Percentiles rank a stretch among this genome's conserved stretches.
phyloP scores from a whole-genome alignment of 2,113 vertebrate genomes.

The Notarius lentiginosus region DNA sequence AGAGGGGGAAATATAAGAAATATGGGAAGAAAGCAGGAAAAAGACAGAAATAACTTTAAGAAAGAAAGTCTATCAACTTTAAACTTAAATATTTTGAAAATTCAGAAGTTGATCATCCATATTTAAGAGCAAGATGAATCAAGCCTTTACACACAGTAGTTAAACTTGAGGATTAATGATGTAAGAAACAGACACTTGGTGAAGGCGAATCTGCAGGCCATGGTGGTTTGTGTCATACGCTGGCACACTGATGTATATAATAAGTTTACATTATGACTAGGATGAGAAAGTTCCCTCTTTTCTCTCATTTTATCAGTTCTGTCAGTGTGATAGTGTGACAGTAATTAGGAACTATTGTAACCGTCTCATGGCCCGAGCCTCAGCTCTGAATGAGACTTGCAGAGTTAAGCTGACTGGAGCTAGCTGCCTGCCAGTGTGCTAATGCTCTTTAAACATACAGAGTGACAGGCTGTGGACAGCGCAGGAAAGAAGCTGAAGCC shows the following conservation, averaged over 20 bases:
- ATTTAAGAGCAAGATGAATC: background rate
- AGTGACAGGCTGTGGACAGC: slow-evolving; percentile 45
- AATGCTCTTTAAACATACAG: slow-evolving; percentile 44
- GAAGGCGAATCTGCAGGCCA: background rate
- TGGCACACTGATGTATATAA: slow-evolving; percentile 23
- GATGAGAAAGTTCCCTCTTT: slow-evolving; percentile 27
- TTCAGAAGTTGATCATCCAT: background rate
- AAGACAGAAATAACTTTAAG: too few species aligned
- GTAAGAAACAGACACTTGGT: background rate
- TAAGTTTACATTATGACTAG: slow-evolving; percentile 15
- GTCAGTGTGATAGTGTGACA: slow-evolving; percentile 47
- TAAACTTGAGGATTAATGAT: background rate
- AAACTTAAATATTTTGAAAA: background rate
- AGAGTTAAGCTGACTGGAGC: slow-evolving; percentile 54
- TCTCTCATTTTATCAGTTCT: background rate
- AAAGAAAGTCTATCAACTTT: background rate
- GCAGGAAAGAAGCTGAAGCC: slow-evolving; percentile 54
- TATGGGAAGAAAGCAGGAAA: background rate
- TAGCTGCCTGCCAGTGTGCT: slow-evolving; percentile 51
- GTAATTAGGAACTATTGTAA: slow-evolving; percentile 51
- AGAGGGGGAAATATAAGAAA: background rate
- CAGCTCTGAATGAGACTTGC: slow-evolving; percentile 42
- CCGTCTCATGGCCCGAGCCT: slow-evolving; percentile 39
- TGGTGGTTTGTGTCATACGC: background rate
- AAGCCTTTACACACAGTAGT: background rate